These are phyloP conservation scores for Chaenocephalus aceratus DNA, from an alignment of 2,113 vertebrate species.

Conservation along the genomic window DNA sequence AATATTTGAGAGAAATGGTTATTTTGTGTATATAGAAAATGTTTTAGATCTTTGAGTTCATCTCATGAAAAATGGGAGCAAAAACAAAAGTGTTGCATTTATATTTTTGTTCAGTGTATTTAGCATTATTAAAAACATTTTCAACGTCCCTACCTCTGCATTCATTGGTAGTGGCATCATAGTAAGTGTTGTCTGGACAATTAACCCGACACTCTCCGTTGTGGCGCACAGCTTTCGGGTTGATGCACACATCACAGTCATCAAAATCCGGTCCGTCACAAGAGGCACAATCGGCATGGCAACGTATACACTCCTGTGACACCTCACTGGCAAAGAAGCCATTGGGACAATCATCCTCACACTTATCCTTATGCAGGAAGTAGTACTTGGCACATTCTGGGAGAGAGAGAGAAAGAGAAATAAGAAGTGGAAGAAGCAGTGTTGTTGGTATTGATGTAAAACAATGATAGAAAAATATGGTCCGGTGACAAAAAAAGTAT, in stretches of 20 bases:
- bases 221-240: constrained; percentile 69
- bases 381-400: constrained; percentile 86
- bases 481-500: background rate
- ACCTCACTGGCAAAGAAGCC: constrained; percentile 80
- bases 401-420: background rate
- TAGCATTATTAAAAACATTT: background rate
- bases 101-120: background rate
- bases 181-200: constrained; percentile 87
- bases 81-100: no score
- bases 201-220: constrained; percentile 82
- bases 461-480: background rate
- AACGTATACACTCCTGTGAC: constrained; percentile 83
- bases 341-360: constrained; percentile 86
- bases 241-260: constrained; percentile 86
- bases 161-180: constrained; percentile 70
- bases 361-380: constrained; percentile 85
- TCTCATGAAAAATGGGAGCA: no score
- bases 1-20: no score
- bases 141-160: constrained; percentile 86
- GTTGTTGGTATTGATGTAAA: background rate
- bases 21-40: no score
- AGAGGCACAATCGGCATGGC: constrained; percentile 84
- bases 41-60: no score
- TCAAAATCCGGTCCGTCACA: constrained; percentile 86
- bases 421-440: background rate